A percentile compares a stretch with the other conserved stretches of the same genome.
phyloP scores from a whole-genome alignment of 2,888 invertebrate species.

The Hypomecis punctinalis region DNA sequence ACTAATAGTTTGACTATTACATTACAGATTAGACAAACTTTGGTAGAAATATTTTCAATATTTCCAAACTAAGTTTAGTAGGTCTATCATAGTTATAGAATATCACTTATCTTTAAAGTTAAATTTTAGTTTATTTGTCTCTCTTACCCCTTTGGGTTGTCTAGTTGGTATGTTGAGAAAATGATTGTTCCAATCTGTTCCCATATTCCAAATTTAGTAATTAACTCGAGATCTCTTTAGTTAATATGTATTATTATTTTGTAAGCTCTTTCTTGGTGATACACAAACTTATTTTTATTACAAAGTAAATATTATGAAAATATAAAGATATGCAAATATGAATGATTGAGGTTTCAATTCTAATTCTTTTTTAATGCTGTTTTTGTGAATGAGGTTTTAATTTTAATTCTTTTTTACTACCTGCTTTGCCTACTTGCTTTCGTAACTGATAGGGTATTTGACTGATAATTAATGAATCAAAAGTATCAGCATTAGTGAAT shows the following conservation, averaged over 20 bases:
- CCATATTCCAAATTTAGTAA: conserved; percentile 36
- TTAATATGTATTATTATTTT: conserved; percentile 39
- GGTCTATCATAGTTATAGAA: conserved; percentile 2
- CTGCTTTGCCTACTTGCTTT: no score
- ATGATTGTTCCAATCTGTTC: conserved; percentile 13
- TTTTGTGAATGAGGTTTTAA: no score
- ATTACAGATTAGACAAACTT: background rate
- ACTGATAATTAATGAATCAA: no score
- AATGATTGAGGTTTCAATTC: background rate
- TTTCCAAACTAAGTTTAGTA: background rate
- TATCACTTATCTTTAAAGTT: conserved; percentile 9
- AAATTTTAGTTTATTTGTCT: conserved; percentile 31
- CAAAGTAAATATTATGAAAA: conserved; percentile 36
- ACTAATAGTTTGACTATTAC: background rate
- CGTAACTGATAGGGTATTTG: no score
- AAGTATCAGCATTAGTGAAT: no score
- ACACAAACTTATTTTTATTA: conserved; percentile 40
- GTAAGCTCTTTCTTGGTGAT: conserved; percentile 44
- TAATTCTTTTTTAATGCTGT: conserved; percentile 1
- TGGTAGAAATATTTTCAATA: background rate
- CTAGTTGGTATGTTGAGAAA: background rate
- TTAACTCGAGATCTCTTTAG: conserved; percentile 42
- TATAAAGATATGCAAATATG: conserved; percentile 36
- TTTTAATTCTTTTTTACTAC: no score
- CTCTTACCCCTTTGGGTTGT: conserved; percentile 17